A percentile compares a stretch with the other conserved stretches of the same genome.
phyloP scores from a whole-genome alignment of 2,797 vertebrate genomes.

The Florisuga fusca region DNA sequence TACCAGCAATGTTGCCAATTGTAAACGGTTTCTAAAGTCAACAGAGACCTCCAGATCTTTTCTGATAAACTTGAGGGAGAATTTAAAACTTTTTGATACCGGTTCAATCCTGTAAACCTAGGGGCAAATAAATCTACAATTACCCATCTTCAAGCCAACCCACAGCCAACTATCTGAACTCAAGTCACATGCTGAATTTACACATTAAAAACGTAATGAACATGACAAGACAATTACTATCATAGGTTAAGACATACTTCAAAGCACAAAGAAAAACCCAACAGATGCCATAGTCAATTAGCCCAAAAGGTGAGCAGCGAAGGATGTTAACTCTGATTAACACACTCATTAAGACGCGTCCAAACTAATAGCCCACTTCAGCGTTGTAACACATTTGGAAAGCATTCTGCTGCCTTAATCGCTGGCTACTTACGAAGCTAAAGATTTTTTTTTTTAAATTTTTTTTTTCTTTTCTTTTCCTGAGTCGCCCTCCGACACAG shows the following conservation, averaged over 20 bases:
- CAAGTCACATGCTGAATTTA: slow-evolving; percentile 6
- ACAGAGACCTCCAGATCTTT: background rate
- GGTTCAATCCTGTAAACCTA: background rate
- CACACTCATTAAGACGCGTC: background rate
- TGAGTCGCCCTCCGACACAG: background rate
- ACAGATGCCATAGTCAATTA: background rate
- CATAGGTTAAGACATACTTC: background rate
- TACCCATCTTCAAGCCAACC: background rate
- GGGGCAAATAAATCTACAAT: background rate
- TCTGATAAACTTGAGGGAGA: background rate
- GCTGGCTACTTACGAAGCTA: background rate
- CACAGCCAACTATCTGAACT: background rate
- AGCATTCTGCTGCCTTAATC: background rate
- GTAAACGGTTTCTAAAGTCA: background rate
- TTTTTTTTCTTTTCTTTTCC: background rate
- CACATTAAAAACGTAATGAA: background rate
- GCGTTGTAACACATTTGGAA: background rate
- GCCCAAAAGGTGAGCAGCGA: background rate
- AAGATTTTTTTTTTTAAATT: background rate
- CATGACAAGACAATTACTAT: background rate
- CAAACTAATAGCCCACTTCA: background rate
- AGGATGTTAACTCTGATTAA: background rate
- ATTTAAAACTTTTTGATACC: background rate
- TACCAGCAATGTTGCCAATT: background rate
- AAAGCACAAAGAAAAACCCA: background rate